Conservation (phyloP, 2,797 vertebrate genomes). For the Malacoctenus gilli region DNA sequence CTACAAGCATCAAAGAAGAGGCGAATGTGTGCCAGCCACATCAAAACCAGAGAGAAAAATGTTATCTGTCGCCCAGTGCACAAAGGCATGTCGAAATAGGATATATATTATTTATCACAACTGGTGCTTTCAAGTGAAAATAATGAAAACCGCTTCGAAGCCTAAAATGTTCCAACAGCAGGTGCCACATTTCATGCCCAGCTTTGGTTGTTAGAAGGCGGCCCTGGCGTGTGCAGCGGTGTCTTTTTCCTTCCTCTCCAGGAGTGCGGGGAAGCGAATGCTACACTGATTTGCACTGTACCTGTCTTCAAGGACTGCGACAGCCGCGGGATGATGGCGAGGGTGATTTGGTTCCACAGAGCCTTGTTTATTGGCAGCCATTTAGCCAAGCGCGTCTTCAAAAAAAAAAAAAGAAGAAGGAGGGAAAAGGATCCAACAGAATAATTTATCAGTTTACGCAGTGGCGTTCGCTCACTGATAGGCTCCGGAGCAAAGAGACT, state of each 20-base stretch:
- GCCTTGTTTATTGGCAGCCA: constrained; percentile 60
- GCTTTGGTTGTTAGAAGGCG: constrained; percentile 23
- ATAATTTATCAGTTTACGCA: constrained; percentile 57
- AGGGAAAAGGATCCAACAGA: no score
- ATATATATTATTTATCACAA: constrained; percentile 37
- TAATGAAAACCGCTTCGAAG: constrained; percentile 26
- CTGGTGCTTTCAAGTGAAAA: constrained; percentile 8
- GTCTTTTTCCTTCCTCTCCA: constrained; percentile 20
- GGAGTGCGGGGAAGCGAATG: constrained; percentile 39
- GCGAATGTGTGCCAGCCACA: constrained; percentile 3
- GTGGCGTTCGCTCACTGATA: constrained; percentile 45
- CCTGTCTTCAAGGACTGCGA: constrained; percentile 51
- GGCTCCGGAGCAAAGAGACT: constrained; percentile 23
- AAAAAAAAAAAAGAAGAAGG: no score
- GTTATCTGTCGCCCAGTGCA: constrained; percentile 18
- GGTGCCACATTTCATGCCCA: constrained; percentile 16
- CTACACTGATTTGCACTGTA: constrained; percentile 40
- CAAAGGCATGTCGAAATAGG: constrained; percentile 26
- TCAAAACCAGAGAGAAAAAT: constrained; percentile 33
- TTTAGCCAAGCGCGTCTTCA: constrained; percentile 58
- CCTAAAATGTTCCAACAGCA: constrained; percentile 20
- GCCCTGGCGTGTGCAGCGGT: constrained; percentile 21
- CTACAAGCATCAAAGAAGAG: constrained; percentile 22
- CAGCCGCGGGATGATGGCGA: constrained; percentile 50
- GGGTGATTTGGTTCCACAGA: constrained; percentile 52